Evolutionary conservation across 2,888 invertebrate species (phyloP), one percentile per base, ranked within the genome.

Genomic region (Microctonus hyperodae): DNA sequence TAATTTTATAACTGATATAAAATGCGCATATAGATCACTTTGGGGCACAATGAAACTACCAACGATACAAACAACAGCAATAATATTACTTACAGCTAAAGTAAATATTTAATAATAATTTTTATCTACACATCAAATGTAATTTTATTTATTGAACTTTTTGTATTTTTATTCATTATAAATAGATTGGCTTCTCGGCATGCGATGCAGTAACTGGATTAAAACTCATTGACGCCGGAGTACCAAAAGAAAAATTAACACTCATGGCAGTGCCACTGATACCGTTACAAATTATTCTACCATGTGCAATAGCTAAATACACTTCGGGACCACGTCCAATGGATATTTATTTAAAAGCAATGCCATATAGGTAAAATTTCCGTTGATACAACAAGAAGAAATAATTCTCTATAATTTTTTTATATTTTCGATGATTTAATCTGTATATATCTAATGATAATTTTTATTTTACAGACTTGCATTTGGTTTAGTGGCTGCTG

Each of bases 191-290:
- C 2, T 99, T 98, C 86, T 93, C 97, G 44, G 97, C 98, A 0
- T 93, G 95, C 69, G 99, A 99, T 86, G 93, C 95, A 23, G 95
- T 98, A 0, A 95, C 98, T 22, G 93, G 95, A 1, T 86, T 99
- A 69, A 99, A 99, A 85, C 86, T 99, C 58, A 94, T 98, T 0
- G 98, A 98, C 84, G 93, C 93, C 28, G 99, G 99, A 13, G 94
- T 99, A 58, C 96, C 97, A 0, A 95, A 96, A 79, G 98, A 98
- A 82, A 93, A 94, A 76, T 85, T 99, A 65, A 98, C 98, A 0
- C 85, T 98, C 64, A 87, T 99, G 79, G 96, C 95, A 1, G 90
- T 99, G 40, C 97, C 98, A 13, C 86, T 99, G 81, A 93, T 97
- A 58, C 98, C 99, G 11, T 86, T 99, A 53, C 98, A 98, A 86